Conservation (phyloP, 1,140 invertebrate genomes). For the Zaprionus africanus region DNA sequence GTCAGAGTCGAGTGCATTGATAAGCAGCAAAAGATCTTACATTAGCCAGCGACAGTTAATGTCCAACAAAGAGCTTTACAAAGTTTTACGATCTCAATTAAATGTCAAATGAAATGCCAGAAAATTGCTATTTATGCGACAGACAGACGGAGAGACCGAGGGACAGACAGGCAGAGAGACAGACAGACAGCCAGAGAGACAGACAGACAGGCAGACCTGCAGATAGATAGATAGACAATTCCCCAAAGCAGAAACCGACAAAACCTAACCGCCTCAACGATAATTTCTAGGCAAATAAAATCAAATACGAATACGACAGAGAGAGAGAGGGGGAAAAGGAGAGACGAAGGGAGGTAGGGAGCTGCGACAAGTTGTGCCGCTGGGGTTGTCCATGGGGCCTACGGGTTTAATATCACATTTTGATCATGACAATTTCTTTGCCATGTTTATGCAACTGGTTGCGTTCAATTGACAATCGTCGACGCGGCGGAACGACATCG, state of each 20-base stretch:
- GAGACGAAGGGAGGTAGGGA: neutral
- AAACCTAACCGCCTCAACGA: constrained; percentile 50
- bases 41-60: constrained; percentile 67
- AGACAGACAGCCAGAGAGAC: neutral
- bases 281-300: constrained; percentile 80
- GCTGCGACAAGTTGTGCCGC: neutral
- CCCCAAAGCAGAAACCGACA: constrained; percentile 29
- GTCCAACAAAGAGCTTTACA: constrained; percentile 77
- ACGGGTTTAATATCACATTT: constrained; percentile 81
- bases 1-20: constrained; percentile 52
- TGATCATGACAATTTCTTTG: constrained; percentile 82
- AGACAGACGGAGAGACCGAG: constrained; percentile 32
- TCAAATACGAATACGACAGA: constrained; percentile 64
- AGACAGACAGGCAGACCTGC: neutral
- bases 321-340: neutral
- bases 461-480: constrained; percentile 79
- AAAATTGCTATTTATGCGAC: constrained; percentile 83
- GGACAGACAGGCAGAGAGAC: neutral
- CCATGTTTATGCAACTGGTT: constrained; percentile 81
- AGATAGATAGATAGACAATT: constrained; percentile 20
- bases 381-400: constrained; percentile 36
- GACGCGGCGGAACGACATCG: constrained; percentile 52
- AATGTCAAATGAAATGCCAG: constrained; percentile 83
- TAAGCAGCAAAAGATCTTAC: constrained; percentile 75
- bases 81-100: constrained; percentile 83